Evolutionary conservation across 1,140 invertebrate genomes (phyloP), one percentile per base, ranked within the genome.

Genomic region (Sitobion miscanthi): DNA sequence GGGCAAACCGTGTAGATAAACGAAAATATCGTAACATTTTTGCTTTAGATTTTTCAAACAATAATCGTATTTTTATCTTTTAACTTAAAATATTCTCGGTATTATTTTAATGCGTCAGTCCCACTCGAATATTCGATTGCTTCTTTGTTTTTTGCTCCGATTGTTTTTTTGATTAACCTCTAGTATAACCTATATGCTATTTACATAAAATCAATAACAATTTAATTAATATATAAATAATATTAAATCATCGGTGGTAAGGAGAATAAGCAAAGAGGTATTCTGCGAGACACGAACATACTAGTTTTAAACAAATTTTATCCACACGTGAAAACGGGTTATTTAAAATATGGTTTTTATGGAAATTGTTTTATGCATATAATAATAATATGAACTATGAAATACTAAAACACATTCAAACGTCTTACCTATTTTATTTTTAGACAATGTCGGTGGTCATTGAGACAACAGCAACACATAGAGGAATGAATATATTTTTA

Each of bases 371-470:
- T n/a, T 52, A 52, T 35, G 11, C 47, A 21, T 52, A 20, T 49
- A 49, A 62, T 62, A 49, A 62, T 62, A 11, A 62, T 42, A 42
- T 3, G 42, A 47, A 47, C 6, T n/a, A 69, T 30, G 30, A n/a
- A 69, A 11, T n/a, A 87, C 25, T n/a, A 14, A 14, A n/a, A 87
- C 42, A 47, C 38, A n/a, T 87, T 49, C 2, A 87, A 54, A 38
- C 49, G 1, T 49, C 8, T n/a, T 69, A 8, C 45, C 7, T 47
- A 4, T 90, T 38, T 90, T 90, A 77, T 91, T 77, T 77, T 38
- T 85, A 92, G 91, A 92, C 85, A 92, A 92, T 38, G 77, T 54
- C 47, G 91, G 91, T 85, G 91, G 83, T 85, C 91, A 92, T 92
- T 92, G 47, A 92, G 11, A 52, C 38, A 62, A 62, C 35, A 42